These are phyloP conservation scores for Apoda limacodes DNA, from an alignment of 2,888 invertebrate species.

Conservation along the genomic window DNA sequence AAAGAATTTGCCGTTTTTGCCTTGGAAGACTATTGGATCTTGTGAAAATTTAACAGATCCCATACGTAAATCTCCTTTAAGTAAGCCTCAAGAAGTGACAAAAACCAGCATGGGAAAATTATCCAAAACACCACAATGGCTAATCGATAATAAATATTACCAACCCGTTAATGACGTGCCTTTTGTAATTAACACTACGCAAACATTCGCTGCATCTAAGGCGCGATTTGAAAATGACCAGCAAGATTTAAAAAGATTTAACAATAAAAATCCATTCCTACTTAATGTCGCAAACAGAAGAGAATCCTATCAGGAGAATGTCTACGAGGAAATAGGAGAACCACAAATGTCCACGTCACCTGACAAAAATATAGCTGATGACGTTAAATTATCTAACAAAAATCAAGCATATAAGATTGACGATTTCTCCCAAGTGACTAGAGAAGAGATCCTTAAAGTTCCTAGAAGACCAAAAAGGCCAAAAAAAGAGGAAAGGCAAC, in stretches of 20 bases:
- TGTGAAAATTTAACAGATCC: constrained; percentile 30
- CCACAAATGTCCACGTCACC: constrained; percentile 16
- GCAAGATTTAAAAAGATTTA: constrained; percentile 18
- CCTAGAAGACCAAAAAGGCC: constrained; percentile 52
- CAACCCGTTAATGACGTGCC: constrained; percentile 51
- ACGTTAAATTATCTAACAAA: constrained; percentile 48
- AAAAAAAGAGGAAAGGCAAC: constrained; percentile 26
- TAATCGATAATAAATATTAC: constrained; percentile 52
- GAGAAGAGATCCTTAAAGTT: constrained; percentile 53
- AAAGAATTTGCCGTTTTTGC: constrained; percentile 36
- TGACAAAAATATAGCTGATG: constrained; percentile 50
- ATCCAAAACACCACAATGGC: constrained; percentile 42
- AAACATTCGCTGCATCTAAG: constrained; percentile 20
- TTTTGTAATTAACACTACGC: constrained; percentile 42
- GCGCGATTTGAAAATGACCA: constrained; percentile 12
- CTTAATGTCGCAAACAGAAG: constrained; percentile 22
- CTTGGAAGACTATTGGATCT: constrained; percentile 34
- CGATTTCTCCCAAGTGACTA: constrained; percentile 35
- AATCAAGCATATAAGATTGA: constrained; percentile 25
- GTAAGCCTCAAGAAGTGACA: constrained; percentile 17
- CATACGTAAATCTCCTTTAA: constrained; percentile 25
- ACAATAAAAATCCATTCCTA: constrained; percentile 26
- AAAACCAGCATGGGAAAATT: constrained; percentile 35
- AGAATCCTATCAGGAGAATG: constrained; percentile 43
- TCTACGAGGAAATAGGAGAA: constrained; percentile 58